phyloP scores from a whole-genome alignment of 2,113 vertebrate species.

The Cheilinus undulatus region DNA sequence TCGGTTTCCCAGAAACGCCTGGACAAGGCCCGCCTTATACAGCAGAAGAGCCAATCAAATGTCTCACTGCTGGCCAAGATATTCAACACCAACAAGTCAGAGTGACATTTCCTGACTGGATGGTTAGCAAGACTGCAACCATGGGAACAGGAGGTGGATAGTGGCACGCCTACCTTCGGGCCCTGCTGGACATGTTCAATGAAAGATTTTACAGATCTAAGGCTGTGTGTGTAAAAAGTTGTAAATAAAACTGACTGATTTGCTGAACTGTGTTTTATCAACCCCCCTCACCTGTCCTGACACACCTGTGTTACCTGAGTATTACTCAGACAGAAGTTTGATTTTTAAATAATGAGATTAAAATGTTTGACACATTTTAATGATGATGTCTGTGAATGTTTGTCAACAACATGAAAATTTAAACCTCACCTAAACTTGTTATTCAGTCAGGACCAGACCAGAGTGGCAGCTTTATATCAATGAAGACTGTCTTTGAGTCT shows the following conservation, averaged over 20 bases:
- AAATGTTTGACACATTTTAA: too few species aligned
- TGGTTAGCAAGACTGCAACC: not conserved
- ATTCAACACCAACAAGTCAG: slow-evolving; percentile 77
- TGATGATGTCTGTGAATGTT: too few species aligned
- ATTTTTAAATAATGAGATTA: too few species aligned
- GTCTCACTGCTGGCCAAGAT: slow-evolving; percentile 88
- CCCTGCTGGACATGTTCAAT: too few species aligned
- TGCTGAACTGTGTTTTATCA: not conserved
- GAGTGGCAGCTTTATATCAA: too few species aligned
- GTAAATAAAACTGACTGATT: slow-evolving; percentile 7
- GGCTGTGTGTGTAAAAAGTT: not conserved
- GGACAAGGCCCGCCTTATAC: slow-evolving; percentile 69
- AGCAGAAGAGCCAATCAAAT: slow-evolving; percentile 88
- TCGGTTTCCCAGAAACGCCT: slow-evolving; percentile 69
- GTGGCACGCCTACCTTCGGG: too few species aligned
- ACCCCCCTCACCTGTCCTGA: not conserved
- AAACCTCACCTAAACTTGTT: too few species aligned
- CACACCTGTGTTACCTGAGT: too few species aligned
- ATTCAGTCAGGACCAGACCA: too few species aligned
- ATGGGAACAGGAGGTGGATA: not conserved
- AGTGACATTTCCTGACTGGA: slow-evolving; percentile 16
- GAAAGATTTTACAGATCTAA: not conserved
- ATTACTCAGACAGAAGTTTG: too few species aligned
- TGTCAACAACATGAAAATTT: too few species aligned
- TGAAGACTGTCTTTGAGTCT: too few species aligned